Evolutionary conservation across 2,113 vertebrate genomes (phyloP).

Genomic region (pig (Sus scrofa)): T2T-Sscrofa CM000826.6:135454001-135454500

Average conservation of each 20-base stretch:
- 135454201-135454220: neutral
- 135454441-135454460: too few species aligned
- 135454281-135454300: neutral
- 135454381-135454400: neutral
- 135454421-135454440: neutral
- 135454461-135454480: too few species aligned
- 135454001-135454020: neutral
- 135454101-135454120: neutral
- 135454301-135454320: constrained; percentile 7
- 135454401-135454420: neutral
- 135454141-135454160: neutral
- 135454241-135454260: neutral
- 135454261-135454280: neutral
- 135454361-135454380: neutral
- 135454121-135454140: neutral
- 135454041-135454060: neutral
- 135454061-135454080: neutral
- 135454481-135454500: too few species aligned
- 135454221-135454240: neutral
- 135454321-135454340: constrained; percentile 6
- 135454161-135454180: neutral
- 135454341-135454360: constrained; percentile 26
- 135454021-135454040: neutral
- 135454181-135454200: neutral
- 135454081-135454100: neutral